phyloP scores from a whole-genome alignment of 64 coral and sea anemone species.

The Cladopsammia gracilis region DNA sequence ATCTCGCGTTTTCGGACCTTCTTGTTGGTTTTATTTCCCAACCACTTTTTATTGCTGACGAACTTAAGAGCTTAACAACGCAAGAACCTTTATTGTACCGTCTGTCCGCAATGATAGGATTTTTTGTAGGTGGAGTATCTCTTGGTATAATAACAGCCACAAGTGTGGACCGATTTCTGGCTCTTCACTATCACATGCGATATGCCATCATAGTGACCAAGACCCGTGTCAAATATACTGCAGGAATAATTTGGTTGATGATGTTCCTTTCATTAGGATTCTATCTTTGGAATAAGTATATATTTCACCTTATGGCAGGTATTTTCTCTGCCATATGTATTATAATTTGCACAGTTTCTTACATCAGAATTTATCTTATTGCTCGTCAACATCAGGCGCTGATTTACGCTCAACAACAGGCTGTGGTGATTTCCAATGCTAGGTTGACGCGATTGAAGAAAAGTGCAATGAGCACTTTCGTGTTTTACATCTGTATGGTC shows the following conservation, averaged over 20 bases:
- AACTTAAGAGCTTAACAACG: neutral
- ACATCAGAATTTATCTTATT: neutral
- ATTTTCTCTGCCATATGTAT: neutral
- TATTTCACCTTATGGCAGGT: too few species aligned
- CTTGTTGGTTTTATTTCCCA: slow-evolving; percentile 32
- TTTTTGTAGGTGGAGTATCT: neutral
- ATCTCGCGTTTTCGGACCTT: slow-evolving; percentile 41
- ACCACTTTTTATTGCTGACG: neutral
- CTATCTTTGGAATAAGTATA: too few species aligned
- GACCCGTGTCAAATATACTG: neutral
- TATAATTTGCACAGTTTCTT: neutral
- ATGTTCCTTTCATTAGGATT: neutral
- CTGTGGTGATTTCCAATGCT: neutral
- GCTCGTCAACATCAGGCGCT: neutral
- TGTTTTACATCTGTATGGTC: neutral
- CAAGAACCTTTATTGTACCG: neutral
- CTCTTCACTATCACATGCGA: neutral
- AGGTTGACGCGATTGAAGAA: neutral
- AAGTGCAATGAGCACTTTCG: neutral
- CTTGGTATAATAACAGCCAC: neutral
- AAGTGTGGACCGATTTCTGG: neutral
- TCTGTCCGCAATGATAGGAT: neutral
- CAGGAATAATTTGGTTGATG: neutral
- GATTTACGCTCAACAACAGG: neutral
- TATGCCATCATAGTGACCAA: neutral